phyloP scores from a whole-genome alignment of 2,888 invertebrate genomes.

The Troides helena region DNA sequence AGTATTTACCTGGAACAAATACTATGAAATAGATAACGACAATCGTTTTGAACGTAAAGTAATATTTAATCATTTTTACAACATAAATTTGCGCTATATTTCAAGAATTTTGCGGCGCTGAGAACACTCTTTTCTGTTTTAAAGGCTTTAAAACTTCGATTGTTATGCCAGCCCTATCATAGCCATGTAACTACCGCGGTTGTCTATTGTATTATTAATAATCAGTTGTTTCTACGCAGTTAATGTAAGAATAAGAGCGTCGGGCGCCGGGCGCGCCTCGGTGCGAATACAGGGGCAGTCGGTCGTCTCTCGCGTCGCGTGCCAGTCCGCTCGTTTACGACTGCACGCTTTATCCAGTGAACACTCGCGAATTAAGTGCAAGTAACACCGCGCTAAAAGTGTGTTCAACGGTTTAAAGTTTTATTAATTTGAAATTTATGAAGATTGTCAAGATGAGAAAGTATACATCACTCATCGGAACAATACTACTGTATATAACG shows the following conservation, averaged over 20 bases:
- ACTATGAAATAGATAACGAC: no score
- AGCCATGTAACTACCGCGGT: no score
- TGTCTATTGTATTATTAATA: not conserved
- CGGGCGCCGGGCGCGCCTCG: not conserved
- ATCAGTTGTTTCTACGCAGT: not conserved
- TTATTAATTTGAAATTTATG: not conserved
- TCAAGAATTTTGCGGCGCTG: no score
- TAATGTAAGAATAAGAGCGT: not conserved
- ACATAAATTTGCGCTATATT: no score
- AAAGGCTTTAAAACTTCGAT: no score
- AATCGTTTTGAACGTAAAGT: no score
- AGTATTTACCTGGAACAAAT: no score
- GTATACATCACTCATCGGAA: not conserved
- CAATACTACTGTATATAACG: not conserved
- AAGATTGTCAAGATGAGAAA: not conserved
- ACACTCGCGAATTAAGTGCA: not conserved
- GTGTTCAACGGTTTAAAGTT: no score
- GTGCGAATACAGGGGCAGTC: conserved; percentile 1
- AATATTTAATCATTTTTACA: no score
- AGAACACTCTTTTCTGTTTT: no score
- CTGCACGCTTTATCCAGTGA: not conserved
- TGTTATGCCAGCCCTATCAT: no score
- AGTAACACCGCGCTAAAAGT: not conserved
- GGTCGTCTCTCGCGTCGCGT: not conserved
- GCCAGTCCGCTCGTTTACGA: not conserved